Base-by-base conservation (phyloP, 53 echinoderm and acorn worm genomes). In the Holothuria leucospilota region DNA sequence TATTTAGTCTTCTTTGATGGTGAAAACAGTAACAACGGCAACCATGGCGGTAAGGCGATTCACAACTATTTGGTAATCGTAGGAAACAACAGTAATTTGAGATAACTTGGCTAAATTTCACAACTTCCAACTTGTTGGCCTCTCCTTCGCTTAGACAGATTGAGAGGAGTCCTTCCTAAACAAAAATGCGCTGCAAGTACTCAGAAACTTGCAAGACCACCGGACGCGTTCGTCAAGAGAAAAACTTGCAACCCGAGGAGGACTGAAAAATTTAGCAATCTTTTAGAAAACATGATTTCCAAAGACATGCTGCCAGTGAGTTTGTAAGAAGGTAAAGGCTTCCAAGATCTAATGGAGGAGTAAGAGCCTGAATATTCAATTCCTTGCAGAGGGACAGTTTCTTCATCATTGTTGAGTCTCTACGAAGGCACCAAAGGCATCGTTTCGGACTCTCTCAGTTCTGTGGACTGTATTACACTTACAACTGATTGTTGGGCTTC, bases 401-500 rank as follows among this genome's bases (percentile, higher is more conserved):
- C 27, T 24, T 2, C 6, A 24, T 29, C 28, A 1, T 30, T 67
- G 15, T 10, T 4, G 6, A 67, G 28, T 67, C 27, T 29, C 11
- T 67, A 26, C 13, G 28, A 67, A 15, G 24, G 30, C 0, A 67
- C 67, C 28, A 67, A 67, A 30, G 28, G 13, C 27, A 67, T 27
- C 2, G 67, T 23, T 11, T 26, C 27, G 13, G 6, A 30, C 30
- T 27, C 27, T 13, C 67, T 67, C 14, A 30, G 13, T 24, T 10
- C 11, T 0, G 26, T 67, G 67, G 30, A 67, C 5, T 14, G 6
- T 67, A 30, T 67, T 67, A 26, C 88, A 2, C 46, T 81, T 8
- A 92, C 66, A 85, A 85, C 82, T 0, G 85, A 88, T 92, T 7
- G 92, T 80, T 92, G 92, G 88, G 85, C 92, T 13, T 88, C 85